Base-by-base conservation (phyloP, 2,113 vertebrate genomes). In the Plectropomus leopardus region DNA sequence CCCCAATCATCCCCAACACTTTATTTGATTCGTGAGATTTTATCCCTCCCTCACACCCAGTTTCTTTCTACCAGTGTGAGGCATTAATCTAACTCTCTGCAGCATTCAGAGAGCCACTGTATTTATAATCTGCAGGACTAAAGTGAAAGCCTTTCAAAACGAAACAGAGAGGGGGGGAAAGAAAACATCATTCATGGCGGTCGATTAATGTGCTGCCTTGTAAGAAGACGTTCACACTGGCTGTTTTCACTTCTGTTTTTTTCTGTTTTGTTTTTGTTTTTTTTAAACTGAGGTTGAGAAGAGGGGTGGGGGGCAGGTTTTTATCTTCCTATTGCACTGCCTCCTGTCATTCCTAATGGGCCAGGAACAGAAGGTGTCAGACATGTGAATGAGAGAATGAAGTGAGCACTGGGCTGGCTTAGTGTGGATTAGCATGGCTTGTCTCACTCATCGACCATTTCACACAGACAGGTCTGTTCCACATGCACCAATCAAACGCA, bases 351-450 rank as follows among this genome's bases (percentile, higher is more conserved):
- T 85, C 63, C 65, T 85, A 87, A 90, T 83, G 76, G 82, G 72
- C 76, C 76, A 47, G 53, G 73, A 86, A 88, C 79, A 89, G 82
- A 87, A 66, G 86, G 80, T 88, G 91, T 89, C 89, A 89, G 68
- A 87, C 70, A 58, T 80, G 68, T 83, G 84, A 93, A 86, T 65
- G 50, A 77, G 64, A 73, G 78, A 86, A 60, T 72, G 83, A 80
- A 85, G 70, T 80, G 76, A 89, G 89, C 45, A 21, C 54, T 76
- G 66, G 64, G 71, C 63, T 70, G 71, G 32, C 71, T 90, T 84
- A 85, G 65, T 40, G 53, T 87, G 81, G 86, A 92, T 92, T 91
- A 88, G 72, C 61, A 73, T 45, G 65, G 84, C 86, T 91, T 88
- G 82, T 89, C 89, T 92, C 74, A 82, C 60, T 90, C 72, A 82